phyloP scores from a whole-genome alignment of 2,797 vertebrate species.

The Poecilia velifera region DNA sequence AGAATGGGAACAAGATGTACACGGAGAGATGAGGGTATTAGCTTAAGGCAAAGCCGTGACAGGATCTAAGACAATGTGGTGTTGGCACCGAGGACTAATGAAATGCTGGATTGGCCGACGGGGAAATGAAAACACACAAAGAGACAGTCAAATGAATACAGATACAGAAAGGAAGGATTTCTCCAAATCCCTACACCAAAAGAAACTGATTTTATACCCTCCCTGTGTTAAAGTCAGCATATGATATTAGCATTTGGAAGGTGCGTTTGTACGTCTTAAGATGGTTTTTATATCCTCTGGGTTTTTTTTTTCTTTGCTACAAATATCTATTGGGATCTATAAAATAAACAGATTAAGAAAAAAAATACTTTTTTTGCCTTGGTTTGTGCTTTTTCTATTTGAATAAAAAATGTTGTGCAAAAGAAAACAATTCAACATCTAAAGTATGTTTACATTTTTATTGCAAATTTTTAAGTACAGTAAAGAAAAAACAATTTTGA shows the following conservation, averaged over 20 bases:
- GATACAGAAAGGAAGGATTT: constrained; percentile 76
- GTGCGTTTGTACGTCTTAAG: constrained; percentile 59
- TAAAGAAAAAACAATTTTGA: constrained; percentile 67
- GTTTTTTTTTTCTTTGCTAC: constrained; percentile 46
- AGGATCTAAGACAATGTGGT: constrained; percentile 78
- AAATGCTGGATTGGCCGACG: constrained; percentile 74
- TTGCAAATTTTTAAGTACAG: constrained; percentile 75
- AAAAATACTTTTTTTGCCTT: background rate
- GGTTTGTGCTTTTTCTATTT: constrained; percentile 8
- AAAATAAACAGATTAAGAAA: constrained; percentile 50
- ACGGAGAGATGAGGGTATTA: constrained; percentile 73
- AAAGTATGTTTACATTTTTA: constrained; percentile 55
- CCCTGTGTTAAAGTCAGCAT: constrained; percentile 68
- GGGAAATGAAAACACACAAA: constrained; percentile 76
- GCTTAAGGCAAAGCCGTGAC: constrained; percentile 79
- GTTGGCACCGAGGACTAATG: constrained; percentile 77
- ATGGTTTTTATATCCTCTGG: constrained; percentile 46
- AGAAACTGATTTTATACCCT: constrained; percentile 78
- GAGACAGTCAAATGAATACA: constrained; percentile 73
- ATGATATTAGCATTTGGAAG: constrained; percentile 55
- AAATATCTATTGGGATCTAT: constrained; percentile 52
- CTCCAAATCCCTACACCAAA: constrained; percentile 74
- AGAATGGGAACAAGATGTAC: constrained; percentile 73
- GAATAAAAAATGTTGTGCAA: constrained; percentile 28
- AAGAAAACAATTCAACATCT: constrained; percentile 33